Conservation (phyloP, 2,113 vertebrate genomes). For the Petrocephalus zakoni region DNA sequence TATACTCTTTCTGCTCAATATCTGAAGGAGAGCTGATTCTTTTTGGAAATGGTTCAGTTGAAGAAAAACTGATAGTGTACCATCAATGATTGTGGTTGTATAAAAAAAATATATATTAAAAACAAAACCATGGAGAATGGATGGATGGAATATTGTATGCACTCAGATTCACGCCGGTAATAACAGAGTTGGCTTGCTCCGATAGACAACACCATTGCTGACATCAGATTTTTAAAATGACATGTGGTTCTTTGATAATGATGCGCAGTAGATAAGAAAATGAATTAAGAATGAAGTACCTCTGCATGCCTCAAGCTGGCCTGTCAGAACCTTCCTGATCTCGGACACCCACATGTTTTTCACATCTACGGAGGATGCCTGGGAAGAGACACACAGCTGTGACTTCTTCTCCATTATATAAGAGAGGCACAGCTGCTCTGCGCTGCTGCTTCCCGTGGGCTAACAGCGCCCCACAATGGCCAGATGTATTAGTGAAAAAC, state of each 20-base stretch:
- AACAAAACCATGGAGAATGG: neutral
- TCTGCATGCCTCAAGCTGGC: slow-evolving; percentile 81
- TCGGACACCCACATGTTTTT: slow-evolving; percentile 91
- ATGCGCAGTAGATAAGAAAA: neutral
- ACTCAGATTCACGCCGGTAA: neutral
- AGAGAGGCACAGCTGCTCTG: neutral
- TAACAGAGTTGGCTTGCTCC: neutral
- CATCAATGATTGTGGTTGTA: neutral
- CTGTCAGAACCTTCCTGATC: slow-evolving; percentile 85
- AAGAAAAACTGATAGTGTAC: neutral
- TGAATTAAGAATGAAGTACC: slow-evolving; percentile 52
- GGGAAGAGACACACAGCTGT: slow-evolving; percentile 32
- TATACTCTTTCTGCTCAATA: neutral
- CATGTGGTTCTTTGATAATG: neutral
- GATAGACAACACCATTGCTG: neutral
- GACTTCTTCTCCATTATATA: neutral
- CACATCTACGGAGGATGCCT: slow-evolving; percentile 88
- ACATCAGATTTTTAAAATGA: neutral
- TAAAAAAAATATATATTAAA: neutral
- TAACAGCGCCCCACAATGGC: slow-evolving; percentile 52
- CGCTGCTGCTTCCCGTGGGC: slow-evolving; percentile 3
- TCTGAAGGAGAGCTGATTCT: neutral
- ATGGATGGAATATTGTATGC: neutral
- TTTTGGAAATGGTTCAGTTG: neutral
- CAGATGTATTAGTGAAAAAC: neutral